phyloP scores from a whole-genome alignment of 2,113 vertebrate genomes.

The Nestor notabilis region DNA sequence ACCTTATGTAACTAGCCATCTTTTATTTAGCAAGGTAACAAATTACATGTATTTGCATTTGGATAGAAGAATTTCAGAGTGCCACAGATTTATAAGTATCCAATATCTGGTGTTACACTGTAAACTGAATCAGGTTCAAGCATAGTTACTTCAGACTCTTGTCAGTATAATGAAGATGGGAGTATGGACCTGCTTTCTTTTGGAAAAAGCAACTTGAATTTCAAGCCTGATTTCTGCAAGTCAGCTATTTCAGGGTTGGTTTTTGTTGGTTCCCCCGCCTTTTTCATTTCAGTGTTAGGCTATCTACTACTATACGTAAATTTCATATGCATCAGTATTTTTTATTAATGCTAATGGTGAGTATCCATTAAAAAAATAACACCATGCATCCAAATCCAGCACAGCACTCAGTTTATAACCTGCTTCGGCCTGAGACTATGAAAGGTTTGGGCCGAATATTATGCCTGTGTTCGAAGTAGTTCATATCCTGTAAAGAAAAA shows the following conservation, averaged over 20 bases:
- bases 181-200: not conserved
- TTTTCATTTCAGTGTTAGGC: not conserved
- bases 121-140: not conserved
- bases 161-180: not conserved
- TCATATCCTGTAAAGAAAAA: slow-evolving; percentile 83
- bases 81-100: not conserved
- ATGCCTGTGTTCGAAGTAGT: slow-evolving; percentile 92
- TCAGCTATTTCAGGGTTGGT: not conserved
- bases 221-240: not conserved
- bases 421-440: slow-evolving; percentile 84
- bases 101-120: rapidly evolving
- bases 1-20: not conserved
- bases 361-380: slow-evolving; percentile 24
- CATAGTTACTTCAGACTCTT: not conserved
- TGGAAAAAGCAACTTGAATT: not conserved
- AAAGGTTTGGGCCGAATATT: slow-evolving; percentile 91
- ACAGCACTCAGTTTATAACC: slow-evolving; percentile 80
- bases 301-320: not conserved
- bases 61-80: not conserved
- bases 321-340: not conserved
- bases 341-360: slow-evolving; percentile 33
- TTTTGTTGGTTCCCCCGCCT: not conserved
- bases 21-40: not conserved
- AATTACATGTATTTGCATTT: not conserved
- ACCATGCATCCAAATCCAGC: slow-evolving; percentile 76